phyloP scores from a whole-genome alignment of 2,888 invertebrate genomes.

The Xylota sylvarum region DNA sequence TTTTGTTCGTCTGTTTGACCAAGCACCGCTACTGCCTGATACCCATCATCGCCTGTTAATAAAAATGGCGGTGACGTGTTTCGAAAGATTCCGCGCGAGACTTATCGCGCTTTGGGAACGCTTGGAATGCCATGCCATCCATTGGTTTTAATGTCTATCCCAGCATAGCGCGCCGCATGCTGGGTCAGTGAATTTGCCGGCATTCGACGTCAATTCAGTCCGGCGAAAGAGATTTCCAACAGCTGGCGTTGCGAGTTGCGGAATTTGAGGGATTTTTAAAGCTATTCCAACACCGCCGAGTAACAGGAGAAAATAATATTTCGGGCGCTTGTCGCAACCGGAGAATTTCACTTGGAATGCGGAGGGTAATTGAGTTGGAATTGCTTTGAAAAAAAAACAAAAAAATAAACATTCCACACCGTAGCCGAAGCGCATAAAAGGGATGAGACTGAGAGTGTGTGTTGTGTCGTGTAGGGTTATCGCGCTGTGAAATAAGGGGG shows the following conservation, averaged over 20 bases:
- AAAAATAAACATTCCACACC: conserved; percentile 8
- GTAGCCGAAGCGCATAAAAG: conserved; percentile 1
- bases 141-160: not conserved
- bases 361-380: conserved; percentile 55
- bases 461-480: not conserved
- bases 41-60: conserved; percentile 73
- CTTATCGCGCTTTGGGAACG: conserved; percentile 62
- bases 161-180: not conserved
- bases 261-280: conserved; percentile 73
- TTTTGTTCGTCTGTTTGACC: conserved; percentile 21
- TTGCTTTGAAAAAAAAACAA: conserved; percentile 26
- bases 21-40: conserved; percentile 54
- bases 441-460: not conserved
- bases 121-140: conserved; percentile 51
- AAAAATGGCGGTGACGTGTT: conserved; percentile 77
- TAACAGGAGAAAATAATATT: conserved; percentile 77
- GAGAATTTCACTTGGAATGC: conserved; percentile 72
- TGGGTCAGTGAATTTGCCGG: conserved; percentile 15
- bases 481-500: not conserved
- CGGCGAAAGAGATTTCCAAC: conserved; percentile 9
- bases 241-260: conserved; percentile 25
- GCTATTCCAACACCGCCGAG: conserved; percentile 72
- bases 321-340: conserved; percentile 53
- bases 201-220: not conserved
- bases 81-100: conserved; percentile 73